These are phyloP conservation scores for Cecidostiba fungosa DNA, from an alignment of 2,888 invertebrate species.

Conservation along the genomic window DNA sequence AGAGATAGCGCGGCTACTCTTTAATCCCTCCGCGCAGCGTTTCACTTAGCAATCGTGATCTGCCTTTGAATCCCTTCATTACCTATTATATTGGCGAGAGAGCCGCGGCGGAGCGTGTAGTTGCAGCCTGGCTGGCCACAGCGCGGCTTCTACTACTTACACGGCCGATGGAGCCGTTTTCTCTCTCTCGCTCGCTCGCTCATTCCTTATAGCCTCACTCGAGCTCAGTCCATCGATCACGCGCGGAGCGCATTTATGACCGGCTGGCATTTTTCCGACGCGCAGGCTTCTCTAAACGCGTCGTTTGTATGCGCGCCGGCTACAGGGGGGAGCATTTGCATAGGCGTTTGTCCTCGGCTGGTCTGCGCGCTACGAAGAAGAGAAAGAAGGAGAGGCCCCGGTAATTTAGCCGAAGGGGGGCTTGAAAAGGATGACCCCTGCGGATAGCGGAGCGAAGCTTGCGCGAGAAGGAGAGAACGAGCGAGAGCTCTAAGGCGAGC, in stretches of 20 bases:
- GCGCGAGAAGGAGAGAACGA: neutral
- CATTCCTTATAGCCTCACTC: neutral
- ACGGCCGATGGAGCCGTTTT: neutral
- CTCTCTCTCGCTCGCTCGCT: neutral
- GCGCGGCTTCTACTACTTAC: slow-evolving; percentile 33
- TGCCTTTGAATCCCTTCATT: slow-evolving; percentile 53
- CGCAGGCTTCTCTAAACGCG: slow-evolving; percentile 69
- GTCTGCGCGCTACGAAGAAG: slow-evolving; percentile 55
- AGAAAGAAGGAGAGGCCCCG: slow-evolving; percentile 57
- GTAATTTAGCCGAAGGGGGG: slow-evolving; percentile 63
- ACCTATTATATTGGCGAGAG: slow-evolving; percentile 12
- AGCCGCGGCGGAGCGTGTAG: neutral
- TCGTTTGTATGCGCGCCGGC: slow-evolving; percentile 74
- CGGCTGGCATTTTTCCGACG: slow-evolving; percentile 47
- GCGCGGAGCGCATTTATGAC: neutral
- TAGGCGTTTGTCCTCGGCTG: slow-evolving; percentile 72
- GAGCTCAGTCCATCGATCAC: slow-evolving; percentile 32
- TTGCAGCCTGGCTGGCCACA: neutral
- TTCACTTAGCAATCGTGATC: slow-evolving; percentile 45
- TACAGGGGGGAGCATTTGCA: slow-evolving; percentile 74
- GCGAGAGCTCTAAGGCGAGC: slow-evolving; percentile 50
- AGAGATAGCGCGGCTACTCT: neutral
- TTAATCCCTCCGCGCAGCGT: slow-evolving; percentile 38
- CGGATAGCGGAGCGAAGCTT: slow-evolving; percentile 7
- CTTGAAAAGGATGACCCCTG: slow-evolving; percentile 61